These are phyloP conservation scores for Centrocercus urophasianus DNA, from an alignment of 2,113 vertebrate species.

Conservation along the genomic window DNA sequence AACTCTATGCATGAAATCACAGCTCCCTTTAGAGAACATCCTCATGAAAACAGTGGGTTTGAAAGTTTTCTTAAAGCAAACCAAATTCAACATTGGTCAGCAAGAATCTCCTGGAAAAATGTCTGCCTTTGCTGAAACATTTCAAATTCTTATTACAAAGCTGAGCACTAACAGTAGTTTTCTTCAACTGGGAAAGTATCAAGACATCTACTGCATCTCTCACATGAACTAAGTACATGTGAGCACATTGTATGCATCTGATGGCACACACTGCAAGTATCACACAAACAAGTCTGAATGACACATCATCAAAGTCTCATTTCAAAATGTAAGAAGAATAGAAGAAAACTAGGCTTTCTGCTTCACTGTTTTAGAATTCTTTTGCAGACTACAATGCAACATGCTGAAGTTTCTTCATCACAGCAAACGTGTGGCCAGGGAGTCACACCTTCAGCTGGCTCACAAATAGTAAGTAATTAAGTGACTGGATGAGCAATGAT, in stretches of 20 bases:
- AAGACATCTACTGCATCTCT: background rate
- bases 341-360: background rate
- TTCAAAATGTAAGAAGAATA: background rate
- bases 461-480: constrained; percentile 12
- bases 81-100: background rate
- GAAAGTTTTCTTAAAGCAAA: background rate
- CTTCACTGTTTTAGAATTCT: background rate
- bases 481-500: background rate
- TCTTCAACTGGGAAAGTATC: background rate
- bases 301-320: background rate
- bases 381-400: background rate
- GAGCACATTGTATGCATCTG: background rate
- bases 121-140: background rate
- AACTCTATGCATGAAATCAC: background rate
- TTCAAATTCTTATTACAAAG: background rate
- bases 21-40: background rate
- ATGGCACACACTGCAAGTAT: accelerated
- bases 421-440: background rate
- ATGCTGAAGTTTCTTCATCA: background rate
- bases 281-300: background rate
- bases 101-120: background rate
- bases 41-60: background rate
- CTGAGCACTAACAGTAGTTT: background rate
- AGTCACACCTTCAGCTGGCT: constrained; percentile 4
- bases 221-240: background rate